Evolutionary conservation across 64 coral and sea anemone genomes (phyloP).

Genomic region (Dendrophyllia cribrosa): DNA sequence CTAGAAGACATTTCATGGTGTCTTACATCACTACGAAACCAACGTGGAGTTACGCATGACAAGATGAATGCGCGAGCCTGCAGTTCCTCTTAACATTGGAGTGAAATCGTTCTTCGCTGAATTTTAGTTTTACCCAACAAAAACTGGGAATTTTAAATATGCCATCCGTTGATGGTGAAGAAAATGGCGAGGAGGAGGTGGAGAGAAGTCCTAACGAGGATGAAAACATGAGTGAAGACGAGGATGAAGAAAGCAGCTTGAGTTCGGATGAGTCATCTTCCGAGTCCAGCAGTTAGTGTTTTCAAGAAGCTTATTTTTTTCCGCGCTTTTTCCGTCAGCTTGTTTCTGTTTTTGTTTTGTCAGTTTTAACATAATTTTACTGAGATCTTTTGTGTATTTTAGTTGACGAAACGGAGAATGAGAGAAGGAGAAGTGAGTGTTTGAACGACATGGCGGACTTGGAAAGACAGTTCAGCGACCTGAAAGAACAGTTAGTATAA

Average conservation of each 20-base stretch:
- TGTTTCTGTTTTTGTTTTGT: neutral
- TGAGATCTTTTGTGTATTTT: neutral
- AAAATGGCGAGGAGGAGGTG: conserved; percentile 97
- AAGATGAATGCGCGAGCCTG: neutral
- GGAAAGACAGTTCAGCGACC: conserved; percentile 96
- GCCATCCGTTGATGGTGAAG: conserved; percentile 97
- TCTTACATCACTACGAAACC: no score
- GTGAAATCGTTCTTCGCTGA: neutral
- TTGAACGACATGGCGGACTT: conserved; percentile 96
- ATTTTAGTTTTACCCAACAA: neutral
- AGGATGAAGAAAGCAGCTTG: conserved; percentile 86
- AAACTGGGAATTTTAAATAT: conserved; percentile 29
- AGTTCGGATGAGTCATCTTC: conserved; percentile 95
- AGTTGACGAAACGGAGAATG: conserved; percentile 99
- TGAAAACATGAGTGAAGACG: conserved; percentile 99
- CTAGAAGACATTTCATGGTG: no score
- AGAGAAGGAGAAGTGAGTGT: conserved; percentile 93
- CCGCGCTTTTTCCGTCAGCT: neutral
- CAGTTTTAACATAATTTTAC: neutral
- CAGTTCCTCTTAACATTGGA: neutral
- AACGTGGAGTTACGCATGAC: neutral
- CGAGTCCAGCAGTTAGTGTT: conserved; percentile 75
- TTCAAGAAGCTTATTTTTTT: neutral
- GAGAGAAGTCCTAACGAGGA: conserved; percentile 91
- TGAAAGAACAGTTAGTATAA: conserved; percentile 96